Conservation (phyloP, 64 coral and sea anemone genomes). For the Trachythela sp. region DNA sequence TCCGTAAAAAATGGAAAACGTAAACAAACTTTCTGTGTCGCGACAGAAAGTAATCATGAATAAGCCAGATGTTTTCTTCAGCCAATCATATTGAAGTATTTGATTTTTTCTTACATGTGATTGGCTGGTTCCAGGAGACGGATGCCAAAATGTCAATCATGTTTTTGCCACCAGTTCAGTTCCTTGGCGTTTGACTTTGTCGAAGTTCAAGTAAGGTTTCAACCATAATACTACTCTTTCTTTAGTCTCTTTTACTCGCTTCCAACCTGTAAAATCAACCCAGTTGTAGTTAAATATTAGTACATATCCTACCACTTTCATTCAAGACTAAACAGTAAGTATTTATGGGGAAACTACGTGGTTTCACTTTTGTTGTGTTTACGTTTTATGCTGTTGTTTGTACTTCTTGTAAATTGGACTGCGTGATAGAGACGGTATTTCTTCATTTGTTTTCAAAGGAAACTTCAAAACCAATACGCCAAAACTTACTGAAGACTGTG, state of each 20-base stretch:
- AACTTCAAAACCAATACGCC: background rate
- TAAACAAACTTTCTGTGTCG: background rate
- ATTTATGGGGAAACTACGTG: background rate
- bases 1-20: background rate
- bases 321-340: background rate
- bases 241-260: background rate
- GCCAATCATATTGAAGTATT: slow-evolving; percentile 13
- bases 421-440: background rate
- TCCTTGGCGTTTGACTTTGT: background rate
- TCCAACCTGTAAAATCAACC: background rate
- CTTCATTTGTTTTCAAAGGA: background rate
- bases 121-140: background rate
- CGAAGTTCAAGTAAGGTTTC: background rate
- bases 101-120: background rate
- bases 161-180: background rate
- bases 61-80: slow-evolving; percentile 19
- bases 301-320: background rate
- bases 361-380: slow-evolving; percentile 8
- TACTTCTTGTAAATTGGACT: background rate
- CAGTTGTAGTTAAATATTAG: background rate
- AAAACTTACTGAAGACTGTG: background rate
- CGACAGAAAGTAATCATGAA: background rate
- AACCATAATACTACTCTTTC: background rate
- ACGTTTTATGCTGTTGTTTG: background rate
- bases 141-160: slow-evolving; percentile 14